phyloP scores from a whole-genome alignment of 1,140 invertebrate genomes.

The Hypothenemus hampei region DNA sequence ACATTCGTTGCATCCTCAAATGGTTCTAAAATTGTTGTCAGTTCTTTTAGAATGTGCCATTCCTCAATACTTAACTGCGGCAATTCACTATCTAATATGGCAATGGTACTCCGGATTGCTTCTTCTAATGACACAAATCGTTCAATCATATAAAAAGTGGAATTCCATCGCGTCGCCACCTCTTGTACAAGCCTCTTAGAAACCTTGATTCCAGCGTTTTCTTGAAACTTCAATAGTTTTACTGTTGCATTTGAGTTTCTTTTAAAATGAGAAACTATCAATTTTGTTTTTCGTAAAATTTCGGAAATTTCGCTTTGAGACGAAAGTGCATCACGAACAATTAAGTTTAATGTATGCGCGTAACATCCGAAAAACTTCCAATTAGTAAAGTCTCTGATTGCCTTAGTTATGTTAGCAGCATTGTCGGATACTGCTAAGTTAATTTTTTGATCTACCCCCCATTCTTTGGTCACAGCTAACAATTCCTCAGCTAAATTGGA shows the following conservation, averaged over 20 bases:
- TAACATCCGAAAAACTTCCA: constrained; percentile 27
- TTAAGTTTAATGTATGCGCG: constrained; percentile 32
- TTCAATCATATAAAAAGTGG: constrained; percentile 43
- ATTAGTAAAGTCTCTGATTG: constrained; percentile 4
- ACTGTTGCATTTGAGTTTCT: constrained; percentile 40
- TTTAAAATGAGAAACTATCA: constrained; percentile 43
- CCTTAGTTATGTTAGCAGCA: constrained; percentile 26
- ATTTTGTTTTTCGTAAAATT: constrained; percentile 42
- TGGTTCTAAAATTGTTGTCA: constrained; percentile 30
- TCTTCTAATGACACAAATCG: constrained; percentile 41
- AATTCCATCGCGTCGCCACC: constrained; percentile 42
- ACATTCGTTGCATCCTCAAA: constrained; percentile 33
- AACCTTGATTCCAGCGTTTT: constrained; percentile 7
- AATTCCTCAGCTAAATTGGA: constrained; percentile 21
- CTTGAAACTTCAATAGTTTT: constrained; percentile 36
- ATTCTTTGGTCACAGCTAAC: constrained; percentile 26
- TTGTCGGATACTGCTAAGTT: constrained; percentile 26
- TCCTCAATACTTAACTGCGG: constrained; percentile 22
- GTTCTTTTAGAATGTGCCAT: constrained; percentile 21
- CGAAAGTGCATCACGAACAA: constrained; percentile 29
- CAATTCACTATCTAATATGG: constrained; percentile 6
- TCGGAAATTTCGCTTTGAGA: constrained; percentile 26
- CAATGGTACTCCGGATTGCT: constrained; percentile 36
- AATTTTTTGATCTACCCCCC: constrained; percentile 25
- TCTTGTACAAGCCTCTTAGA: constrained; percentile 38